These are phyloP conservation scores for Tachina fera DNA, from an alignment of 2,888 invertebrate species.

Conservation along the genomic window DNA sequence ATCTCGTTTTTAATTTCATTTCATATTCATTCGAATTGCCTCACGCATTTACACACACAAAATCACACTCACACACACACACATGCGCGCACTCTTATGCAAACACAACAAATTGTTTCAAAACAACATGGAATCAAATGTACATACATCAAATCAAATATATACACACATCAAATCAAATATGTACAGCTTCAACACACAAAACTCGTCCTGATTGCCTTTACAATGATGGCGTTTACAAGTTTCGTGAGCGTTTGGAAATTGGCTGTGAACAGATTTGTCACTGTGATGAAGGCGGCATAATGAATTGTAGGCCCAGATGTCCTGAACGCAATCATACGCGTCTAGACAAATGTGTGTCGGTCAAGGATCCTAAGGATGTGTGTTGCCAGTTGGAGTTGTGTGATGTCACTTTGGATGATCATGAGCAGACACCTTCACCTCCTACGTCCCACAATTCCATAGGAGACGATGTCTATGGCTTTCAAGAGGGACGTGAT, in stretches of 20 bases:
- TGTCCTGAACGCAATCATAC: conserved; percentile 85
- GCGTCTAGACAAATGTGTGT: conserved; percentile 89
- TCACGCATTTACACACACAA: conserved; percentile 46
- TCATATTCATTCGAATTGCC: conserved; percentile 65
- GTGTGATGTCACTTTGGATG: conserved; percentile 92
- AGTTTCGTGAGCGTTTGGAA: conserved; percentile 88
- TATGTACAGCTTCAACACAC: conserved; percentile 74
- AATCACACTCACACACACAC: conserved; percentile 27
- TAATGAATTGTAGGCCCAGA: conserved; percentile 89
- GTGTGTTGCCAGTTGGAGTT: conserved; percentile 92
- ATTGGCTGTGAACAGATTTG: conserved; percentile 92
- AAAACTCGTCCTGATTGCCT: conserved; percentile 79
- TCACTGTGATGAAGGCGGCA: conserved; percentile 88
- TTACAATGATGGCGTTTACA: conserved; percentile 87
- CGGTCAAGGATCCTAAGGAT: conserved; percentile 91
- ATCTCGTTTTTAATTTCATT: conserved; percentile 64
- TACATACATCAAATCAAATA: neutral
- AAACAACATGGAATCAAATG: conserved; percentile 38
- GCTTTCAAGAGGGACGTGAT: conserved; percentile 78
- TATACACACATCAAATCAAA: neutral
- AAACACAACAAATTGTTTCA: conserved; percentile 38
- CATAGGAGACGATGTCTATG: conserved; percentile 73
- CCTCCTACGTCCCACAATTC: conserved; percentile 75
- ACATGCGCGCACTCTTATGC: too few species aligned
- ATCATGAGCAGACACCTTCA: conserved; percentile 85